Percentiles rank a stretch among this genome's conserved stretches.
Evolutionary conservation across 2,888 invertebrate species (phyloP).

Genomic region (Dicyrtoma fusca): DNA sequence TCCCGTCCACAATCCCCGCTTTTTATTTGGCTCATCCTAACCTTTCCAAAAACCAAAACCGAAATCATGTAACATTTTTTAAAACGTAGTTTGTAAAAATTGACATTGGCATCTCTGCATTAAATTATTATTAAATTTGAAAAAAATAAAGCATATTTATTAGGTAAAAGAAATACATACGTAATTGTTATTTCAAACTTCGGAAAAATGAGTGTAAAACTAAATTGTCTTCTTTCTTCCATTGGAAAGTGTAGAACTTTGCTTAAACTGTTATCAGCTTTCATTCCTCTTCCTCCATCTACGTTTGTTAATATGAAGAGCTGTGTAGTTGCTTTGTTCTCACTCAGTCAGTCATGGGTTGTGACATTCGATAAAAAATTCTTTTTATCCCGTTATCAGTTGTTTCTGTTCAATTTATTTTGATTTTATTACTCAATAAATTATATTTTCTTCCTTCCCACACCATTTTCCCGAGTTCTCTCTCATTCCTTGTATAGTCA

Average conservation of each 20-base stretch:
- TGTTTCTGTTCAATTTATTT: constrained; percentile 38
- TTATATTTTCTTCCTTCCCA: background rate
- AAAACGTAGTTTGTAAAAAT: too few species aligned
- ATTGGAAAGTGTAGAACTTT: background rate
- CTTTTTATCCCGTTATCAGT: constrained; percentile 18
- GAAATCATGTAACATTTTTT: too few species aligned
- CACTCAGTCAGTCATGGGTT: background rate
- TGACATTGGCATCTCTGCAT: too few species aligned
- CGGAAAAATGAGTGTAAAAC: too few species aligned
- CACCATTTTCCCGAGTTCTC: background rate
- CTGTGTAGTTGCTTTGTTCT: background rate
- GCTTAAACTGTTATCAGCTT: background rate
- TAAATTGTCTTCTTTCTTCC: background rate
- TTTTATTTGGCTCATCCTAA: background rate
- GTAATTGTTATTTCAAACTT: too few species aligned
- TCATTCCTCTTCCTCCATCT: background rate
- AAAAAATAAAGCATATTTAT: background rate
- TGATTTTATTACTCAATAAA: constrained; percentile 30
- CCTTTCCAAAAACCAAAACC: background rate
- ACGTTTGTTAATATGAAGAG: background rate
- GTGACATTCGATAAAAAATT: constrained; percentile 25
- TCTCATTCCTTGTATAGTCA: background rate
- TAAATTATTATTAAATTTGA: too few species aligned
- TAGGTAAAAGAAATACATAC: background rate
- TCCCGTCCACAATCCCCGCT: too few species aligned